Conservation (phyloP, 1,140 invertebrate genomes). For the Drosophila albomicans region DNA sequence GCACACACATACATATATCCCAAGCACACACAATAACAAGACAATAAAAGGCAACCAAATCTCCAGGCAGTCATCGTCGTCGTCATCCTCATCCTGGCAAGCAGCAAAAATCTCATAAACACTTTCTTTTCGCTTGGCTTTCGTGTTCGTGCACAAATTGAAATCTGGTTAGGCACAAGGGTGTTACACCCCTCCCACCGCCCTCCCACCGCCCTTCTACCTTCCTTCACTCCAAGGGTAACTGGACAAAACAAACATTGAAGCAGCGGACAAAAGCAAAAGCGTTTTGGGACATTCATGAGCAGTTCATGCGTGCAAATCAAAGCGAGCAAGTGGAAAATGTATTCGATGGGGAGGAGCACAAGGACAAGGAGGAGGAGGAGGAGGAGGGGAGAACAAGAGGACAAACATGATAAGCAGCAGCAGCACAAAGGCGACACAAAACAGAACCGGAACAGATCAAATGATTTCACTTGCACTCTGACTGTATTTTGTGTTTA, state of each 20-base stretch:
- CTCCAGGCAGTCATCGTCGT: slow-evolving; percentile 46
- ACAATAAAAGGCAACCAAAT: slow-evolving; percentile 54
- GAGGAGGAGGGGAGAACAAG: slow-evolving; percentile 4
- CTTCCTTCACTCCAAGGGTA: neutral
- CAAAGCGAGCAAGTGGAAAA: slow-evolving; percentile 59
- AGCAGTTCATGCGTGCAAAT: slow-evolving; percentile 67
- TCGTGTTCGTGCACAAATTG: slow-evolving; percentile 65
- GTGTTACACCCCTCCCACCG: slow-evolving; percentile 9
- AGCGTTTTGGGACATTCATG: slow-evolving; percentile 37
- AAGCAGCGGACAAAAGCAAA: neutral
- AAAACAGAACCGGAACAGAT: neutral
- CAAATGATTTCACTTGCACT: slow-evolving; percentile 18
- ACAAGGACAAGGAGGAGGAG: no score
- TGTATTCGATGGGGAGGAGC: neutral
- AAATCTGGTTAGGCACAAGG: slow-evolving; percentile 75
- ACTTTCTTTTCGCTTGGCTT: slow-evolving; percentile 62
- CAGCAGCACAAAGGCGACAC: neutral
- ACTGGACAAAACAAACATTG: slow-evolving; percentile 41
- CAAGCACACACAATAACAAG: slow-evolving; percentile 31
- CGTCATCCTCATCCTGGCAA: slow-evolving; percentile 49
- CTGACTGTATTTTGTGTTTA: slow-evolving; percentile 13
- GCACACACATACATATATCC: neutral
- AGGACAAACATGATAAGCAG: neutral
- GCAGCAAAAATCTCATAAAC: slow-evolving; percentile 79
- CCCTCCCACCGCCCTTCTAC: no score